Evolutionary conservation across 2,888 invertebrate species (phyloP).

Genomic region (Notodonta dromedarius): DNA sequence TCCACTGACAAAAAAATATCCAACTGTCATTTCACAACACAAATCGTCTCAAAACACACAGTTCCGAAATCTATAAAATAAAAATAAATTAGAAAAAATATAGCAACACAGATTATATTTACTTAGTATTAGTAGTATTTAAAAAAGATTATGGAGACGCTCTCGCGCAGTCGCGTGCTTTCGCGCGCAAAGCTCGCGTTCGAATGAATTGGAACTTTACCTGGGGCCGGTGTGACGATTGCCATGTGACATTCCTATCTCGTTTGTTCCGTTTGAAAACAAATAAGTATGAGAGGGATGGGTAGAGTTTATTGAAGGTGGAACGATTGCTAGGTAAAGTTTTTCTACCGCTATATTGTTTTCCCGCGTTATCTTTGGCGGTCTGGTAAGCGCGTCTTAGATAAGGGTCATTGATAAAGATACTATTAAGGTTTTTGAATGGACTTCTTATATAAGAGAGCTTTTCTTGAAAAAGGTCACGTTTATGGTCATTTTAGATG

Average conservation of each 20-base stretch:
- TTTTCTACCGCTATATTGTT: constrained; percentile 68
- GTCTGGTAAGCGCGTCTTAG: constrained; percentile 60
- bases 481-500: too few relatives aligned
- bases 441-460: constrained; percentile 22
- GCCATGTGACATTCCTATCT: constrained; percentile 56
- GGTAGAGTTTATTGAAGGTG: constrained; percentile 62
- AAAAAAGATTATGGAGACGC: constrained; percentile 29
- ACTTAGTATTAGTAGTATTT: constrained; percentile 36
- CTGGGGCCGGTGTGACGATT: constrained; percentile 73
- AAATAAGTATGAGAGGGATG: constrained; percentile 39
- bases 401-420: constrained; percentile 63
- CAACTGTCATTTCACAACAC: constrained; percentile 59
- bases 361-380: constrained; percentile 71
- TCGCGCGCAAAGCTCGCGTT: constrained; percentile 79
- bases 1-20: constrained; percentile 56
- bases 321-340: constrained; percentile 62
- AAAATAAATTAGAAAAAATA: constrained; percentile 31
- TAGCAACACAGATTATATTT: constrained; percentile 20
- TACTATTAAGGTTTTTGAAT: constrained; percentile 49
- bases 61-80: constrained; percentile 19
- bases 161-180: constrained; percentile 68
- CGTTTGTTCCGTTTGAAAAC: constrained; percentile 36
- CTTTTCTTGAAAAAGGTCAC: constrained; percentile 11
- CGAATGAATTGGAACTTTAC: constrained; percentile 70
- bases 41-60: constrained; percentile 48